Conservation (phyloP, 2,888 invertebrate genomes). For the Melanostoma scalare region DNA sequence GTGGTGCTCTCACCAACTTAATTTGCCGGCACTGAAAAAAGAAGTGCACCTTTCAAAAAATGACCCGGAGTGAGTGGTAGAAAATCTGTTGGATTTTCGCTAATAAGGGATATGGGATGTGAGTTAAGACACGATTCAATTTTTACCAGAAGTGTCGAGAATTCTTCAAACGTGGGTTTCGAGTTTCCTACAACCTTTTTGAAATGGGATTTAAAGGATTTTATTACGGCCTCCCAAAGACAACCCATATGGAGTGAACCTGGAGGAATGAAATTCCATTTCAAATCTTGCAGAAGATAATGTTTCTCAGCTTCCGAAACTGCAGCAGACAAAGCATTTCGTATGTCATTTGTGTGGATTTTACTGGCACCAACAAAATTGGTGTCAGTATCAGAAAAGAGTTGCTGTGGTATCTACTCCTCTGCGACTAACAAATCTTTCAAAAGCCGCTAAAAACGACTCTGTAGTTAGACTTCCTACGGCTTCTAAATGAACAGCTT, state of each 20-base stretch:
- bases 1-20: neutral
- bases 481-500: constrained; percentile 49
- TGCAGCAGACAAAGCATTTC: constrained; percentile 16
- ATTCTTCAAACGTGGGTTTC: constrained; percentile 14
- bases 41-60: constrained; percentile 22
- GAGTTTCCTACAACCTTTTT: constrained; percentile 22
- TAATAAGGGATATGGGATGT: neutral
- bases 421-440: constrained; percentile 43
- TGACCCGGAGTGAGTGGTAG: constrained; percentile 17
- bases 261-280: constrained; percentile 25
- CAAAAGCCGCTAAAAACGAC: constrained; percentile 45
- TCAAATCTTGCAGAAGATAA: neutral
- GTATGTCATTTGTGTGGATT: neutral
- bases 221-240: constrained; percentile 20
- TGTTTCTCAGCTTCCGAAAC: constrained; percentile 15
- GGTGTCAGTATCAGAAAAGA: constrained; percentile 56
- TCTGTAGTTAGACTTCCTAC: constrained; percentile 40
- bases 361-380: constrained; percentile 52
- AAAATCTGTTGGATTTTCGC: neutral
- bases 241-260: constrained; percentile 10
- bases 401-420: constrained; percentile 45
- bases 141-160: constrained; percentile 18
- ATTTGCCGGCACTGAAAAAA: constrained; percentile 14
- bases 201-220: constrained; percentile 17
- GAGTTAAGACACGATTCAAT: constrained; percentile 13